Conservation (phyloP, 2,113 vertebrate genomes). For the Dromiciops gliroides region DNA sequence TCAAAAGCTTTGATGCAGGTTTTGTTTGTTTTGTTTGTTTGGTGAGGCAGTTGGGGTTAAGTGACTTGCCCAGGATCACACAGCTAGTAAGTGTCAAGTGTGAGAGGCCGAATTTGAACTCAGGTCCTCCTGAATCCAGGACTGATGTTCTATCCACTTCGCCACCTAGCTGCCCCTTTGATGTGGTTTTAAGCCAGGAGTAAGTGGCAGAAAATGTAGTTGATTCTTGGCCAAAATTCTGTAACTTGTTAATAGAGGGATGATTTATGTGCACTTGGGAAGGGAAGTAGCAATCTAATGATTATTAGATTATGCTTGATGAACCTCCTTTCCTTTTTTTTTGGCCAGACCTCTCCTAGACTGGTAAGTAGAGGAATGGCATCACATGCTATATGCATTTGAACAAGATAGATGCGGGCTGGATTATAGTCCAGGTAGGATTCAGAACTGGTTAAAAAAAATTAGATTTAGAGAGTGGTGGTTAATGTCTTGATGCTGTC, state of each 20-base stretch:
- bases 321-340: background rate
- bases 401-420: background rate
- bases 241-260: background rate
- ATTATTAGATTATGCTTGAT: background rate
- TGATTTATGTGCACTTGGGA: background rate
- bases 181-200: no score
- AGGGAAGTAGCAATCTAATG: background rate
- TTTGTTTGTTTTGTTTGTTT: no score
- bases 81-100: no score
- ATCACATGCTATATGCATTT: background rate
- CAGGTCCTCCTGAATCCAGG: no score
- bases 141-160: no score
- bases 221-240: background rate
- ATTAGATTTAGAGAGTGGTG: no score
- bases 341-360: background rate
- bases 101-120: no score
- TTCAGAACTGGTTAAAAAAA: background rate
- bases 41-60: no score
- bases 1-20: no score
- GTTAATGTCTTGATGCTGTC: background rate
- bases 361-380: background rate
- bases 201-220: background rate
- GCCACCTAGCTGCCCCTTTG: no score
- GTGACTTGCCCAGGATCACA: no score
- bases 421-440: background rate